Evolutionary conservation across 2,888 invertebrate species (phyloP).

Genomic region (Allophyes oxyacanthae): DNA sequence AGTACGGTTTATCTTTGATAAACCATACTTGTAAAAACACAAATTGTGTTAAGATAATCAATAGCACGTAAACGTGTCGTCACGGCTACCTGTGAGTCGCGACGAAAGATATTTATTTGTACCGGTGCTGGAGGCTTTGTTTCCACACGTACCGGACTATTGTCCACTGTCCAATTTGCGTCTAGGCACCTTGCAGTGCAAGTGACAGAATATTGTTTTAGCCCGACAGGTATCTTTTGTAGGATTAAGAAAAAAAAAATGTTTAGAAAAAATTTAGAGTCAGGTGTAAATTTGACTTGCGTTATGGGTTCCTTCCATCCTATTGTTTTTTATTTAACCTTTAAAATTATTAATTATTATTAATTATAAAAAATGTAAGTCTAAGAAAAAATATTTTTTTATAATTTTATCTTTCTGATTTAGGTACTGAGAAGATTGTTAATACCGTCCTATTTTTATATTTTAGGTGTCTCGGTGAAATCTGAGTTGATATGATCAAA

Average conservation of each 20-base stretch:
- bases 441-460: too few species aligned
- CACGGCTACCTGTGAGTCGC: constrained; percentile 74
- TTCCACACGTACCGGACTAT: constrained; percentile 75
- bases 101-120: constrained; percentile 67
- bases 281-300: constrained; percentile 12
- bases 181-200: constrained; percentile 80
- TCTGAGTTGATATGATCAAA: too few species aligned
- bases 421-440: too few species aligned
- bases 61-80: constrained; percentile 76
- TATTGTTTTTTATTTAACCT: too few species aligned
- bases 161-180: constrained; percentile 68
- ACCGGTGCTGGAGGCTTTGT: constrained; percentile 71
- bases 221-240: constrained; percentile 77
- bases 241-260: constrained; percentile 20
- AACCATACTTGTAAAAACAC: constrained; percentile 32
- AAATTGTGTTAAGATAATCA: constrained; percentile 42
- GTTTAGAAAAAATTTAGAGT: not conserved
- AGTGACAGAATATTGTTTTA: constrained; percentile 84
- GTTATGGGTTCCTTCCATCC: constrained; percentile 39
- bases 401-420: too few species aligned
- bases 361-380: too few species aligned
- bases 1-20: too few species aligned
- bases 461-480: too few species aligned
- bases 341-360: too few species aligned
- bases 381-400: too few species aligned